Percentiles rank a stretch among this genome's conserved stretches.
These are phyloP conservation scores for Adoxophyes honmai DNA, from an alignment of 1,140 invertebrate genomes.

Conservation along the genomic window DNA sequence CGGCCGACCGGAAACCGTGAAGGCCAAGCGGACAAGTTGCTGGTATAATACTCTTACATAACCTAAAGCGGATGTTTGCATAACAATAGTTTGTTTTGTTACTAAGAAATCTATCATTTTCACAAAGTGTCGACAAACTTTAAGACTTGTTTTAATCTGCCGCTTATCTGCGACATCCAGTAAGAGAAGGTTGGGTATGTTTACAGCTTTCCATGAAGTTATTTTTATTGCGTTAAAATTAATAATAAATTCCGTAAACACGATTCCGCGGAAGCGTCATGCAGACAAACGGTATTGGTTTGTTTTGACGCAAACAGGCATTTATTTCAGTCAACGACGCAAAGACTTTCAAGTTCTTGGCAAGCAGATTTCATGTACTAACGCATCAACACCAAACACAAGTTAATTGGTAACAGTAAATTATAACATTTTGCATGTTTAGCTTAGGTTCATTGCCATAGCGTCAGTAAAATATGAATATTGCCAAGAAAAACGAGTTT, in stretches of 20 bases:
- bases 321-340: conserved; percentile 1
- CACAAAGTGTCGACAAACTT: no score
- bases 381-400: not conserved
- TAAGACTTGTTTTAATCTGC: no score
- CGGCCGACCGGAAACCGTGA: conserved; percentile 28
- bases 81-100: conserved; percentile 6
- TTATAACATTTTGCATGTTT: not conserved
- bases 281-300: not conserved
- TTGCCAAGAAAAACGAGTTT: not conserved
- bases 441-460: not conserved
- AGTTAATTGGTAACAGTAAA: not conserved
- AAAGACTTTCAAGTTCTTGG: conserved; percentile 17
- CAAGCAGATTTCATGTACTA: not conserved
- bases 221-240: no score
- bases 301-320: conserved; percentile 7
- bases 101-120: no score
- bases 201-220: no score
- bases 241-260: no score
- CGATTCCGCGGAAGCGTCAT: not conserved
- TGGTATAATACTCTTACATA: conserved; percentile 16
- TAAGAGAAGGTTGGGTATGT: no score
- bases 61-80: conserved; percentile 20
- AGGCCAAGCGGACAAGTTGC: conserved; percentile 25
- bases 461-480: conserved; percentile 1
- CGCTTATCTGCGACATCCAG: no score